phyloP scores from a whole-genome alignment of 53 echinoderm and acorn worm genomes.

The Holothuria leucospilota region DNA sequence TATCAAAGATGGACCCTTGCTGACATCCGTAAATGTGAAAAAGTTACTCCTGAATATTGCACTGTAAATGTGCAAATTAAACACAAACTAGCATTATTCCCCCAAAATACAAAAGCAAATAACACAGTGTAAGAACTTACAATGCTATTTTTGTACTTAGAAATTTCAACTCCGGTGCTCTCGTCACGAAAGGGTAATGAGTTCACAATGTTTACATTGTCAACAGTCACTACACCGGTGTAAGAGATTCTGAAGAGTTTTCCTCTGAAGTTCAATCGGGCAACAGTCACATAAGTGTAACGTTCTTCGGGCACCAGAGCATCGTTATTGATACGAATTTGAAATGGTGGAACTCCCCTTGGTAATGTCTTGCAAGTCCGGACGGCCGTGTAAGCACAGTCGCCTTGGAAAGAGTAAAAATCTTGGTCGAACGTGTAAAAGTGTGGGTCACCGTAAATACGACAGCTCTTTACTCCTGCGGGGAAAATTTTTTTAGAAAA shows the following conservation, averaged over 20 bases:
- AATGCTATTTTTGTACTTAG: background rate
- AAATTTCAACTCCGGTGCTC: background rate
- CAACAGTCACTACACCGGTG: background rate
- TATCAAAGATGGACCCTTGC: too few relatives aligned
- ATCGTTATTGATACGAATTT: constrained; percentile 17
- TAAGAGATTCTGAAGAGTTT: constrained; percentile 3
- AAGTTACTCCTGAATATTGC: too few relatives aligned
- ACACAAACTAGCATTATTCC: too few relatives aligned
- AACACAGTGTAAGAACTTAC: background rate
- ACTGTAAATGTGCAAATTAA: too few relatives aligned
- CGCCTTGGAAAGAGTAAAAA: constrained; percentile 26
- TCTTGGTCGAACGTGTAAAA: constrained; percentile 19
- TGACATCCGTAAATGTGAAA: too few relatives aligned
- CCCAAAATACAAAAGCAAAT: too few relatives aligned
- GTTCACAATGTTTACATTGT: background rate
- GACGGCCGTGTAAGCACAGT: constrained; percentile 14
- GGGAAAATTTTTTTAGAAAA: background rate
- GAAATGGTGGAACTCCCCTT: background rate
- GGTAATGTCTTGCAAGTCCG: constrained; percentile 6
- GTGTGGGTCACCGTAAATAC: constrained; percentile 36
- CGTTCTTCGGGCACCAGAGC: constrained; percentile 18
- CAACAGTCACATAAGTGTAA: background rate
- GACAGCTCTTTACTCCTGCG: background rate
- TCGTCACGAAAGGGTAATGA: background rate
- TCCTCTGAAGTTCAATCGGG: background rate